phyloP scores from a whole-genome alignment of 35 echinoderm and acorn worm genomes.

The Lytechinus pictus region DNA sequence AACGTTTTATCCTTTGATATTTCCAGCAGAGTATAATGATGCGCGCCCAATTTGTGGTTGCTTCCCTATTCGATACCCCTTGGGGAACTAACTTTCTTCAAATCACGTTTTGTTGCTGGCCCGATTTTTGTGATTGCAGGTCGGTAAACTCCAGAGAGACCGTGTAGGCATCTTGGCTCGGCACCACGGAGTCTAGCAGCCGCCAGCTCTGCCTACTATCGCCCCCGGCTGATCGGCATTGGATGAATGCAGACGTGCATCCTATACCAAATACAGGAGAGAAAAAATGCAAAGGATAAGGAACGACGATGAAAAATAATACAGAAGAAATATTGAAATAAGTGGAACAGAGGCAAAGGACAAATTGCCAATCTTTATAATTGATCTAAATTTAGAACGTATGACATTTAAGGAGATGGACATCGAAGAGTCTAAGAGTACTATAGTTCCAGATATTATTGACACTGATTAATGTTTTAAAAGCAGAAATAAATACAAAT shows the following conservation, averaged over 20 bases:
- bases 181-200: constrained; percentile 20
- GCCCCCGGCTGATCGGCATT: constrained; percentile 23
- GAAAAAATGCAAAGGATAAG: not conserved
- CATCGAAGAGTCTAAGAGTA: too few relatives aligned
- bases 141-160: constrained; percentile 34
- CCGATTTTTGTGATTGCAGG: not conserved
- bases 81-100: not conserved
- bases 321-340: not conserved
- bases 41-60: not conserved
- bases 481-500: too few relatives aligned
- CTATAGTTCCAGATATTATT: too few relatives aligned
- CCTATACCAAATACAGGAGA: not conserved
- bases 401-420: not conserved
- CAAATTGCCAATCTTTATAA: not conserved
- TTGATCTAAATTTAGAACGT: not conserved
- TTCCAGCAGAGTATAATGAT: not conserved
- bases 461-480: too few relatives aligned
- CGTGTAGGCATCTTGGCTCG: not conserved
- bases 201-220: constrained; percentile 33
- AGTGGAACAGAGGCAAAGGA: not conserved
- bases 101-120: constrained; percentile 8
- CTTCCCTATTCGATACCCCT: not conserved
- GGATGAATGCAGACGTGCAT: not conserved
- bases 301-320: not conserved
- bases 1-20: not conserved